Percentiles rank a stretch among this genome's conserved stretches.
These are phyloP conservation scores for Drosophila tsacasi DNA, from an alignment of 1,140 invertebrate genomes.

Conservation along the genomic window DNA sequence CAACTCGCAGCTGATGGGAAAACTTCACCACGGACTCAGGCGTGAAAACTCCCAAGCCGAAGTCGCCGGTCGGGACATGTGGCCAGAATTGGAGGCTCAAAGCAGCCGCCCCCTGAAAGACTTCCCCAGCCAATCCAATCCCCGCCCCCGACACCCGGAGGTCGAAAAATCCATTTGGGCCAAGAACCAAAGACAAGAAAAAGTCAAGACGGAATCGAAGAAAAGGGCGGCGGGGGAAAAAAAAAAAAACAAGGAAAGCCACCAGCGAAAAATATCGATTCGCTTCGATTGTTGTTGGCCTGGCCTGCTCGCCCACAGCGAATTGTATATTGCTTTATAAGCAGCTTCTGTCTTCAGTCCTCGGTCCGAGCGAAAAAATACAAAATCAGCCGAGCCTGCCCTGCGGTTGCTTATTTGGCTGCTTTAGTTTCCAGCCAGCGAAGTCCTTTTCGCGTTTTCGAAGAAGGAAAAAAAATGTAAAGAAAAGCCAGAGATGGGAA, in stretches of 20 bases:
- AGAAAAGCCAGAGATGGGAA: conserved; percentile 21
- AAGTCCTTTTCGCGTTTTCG: conserved; percentile 42
- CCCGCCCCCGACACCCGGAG: conserved; percentile 1
- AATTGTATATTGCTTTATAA: conserved; percentile 75
- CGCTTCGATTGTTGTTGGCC: conserved; percentile 54
- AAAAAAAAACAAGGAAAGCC: neutral
- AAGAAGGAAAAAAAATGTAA: neutral
- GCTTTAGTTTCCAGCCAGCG: conserved; percentile 43
- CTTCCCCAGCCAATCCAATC: conserved; percentile 1
- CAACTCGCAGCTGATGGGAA: conserved; percentile 57
- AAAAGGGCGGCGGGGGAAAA: neutral
- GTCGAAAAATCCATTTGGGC: conserved; percentile 42
- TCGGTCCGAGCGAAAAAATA: conserved; percentile 21
- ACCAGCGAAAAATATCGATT: conserved; percentile 76
- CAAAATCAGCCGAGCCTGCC: conserved; percentile 44
- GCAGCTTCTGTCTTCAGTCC: conserved; percentile 65
- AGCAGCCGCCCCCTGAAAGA: neutral
- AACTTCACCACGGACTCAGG: conserved; percentile 63
- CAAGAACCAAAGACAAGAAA: conserved; percentile 37
- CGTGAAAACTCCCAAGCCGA: conserved; percentile 42
- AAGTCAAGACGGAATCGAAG: conserved; percentile 50
- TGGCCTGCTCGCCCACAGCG: conserved; percentile 31
- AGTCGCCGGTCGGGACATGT: conserved; percentile 23
- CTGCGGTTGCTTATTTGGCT: conserved; percentile 55
- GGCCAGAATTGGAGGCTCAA: conserved; percentile 26